These are phyloP conservation scores for Staurois parvus DNA, from an alignment of 2,797 vertebrate genomes.

Conservation along the genomic window DNA sequence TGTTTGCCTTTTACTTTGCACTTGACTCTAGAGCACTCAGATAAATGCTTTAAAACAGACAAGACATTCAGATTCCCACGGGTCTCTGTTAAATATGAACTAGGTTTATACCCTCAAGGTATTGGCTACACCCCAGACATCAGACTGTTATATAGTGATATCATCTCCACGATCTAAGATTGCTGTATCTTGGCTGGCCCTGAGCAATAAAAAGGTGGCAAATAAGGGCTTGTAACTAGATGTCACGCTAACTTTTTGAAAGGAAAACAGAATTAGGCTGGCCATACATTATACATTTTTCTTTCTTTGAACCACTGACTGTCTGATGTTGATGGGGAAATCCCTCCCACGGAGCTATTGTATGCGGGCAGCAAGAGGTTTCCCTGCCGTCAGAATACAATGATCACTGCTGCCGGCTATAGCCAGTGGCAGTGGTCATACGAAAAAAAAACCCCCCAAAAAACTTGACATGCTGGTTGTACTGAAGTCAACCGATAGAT, in stretches of 20 bases:
- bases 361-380: too few species aligned
- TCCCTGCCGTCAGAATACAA: too few species aligned
- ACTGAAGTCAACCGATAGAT: too few species aligned
- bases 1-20: slow-evolving; percentile 15
- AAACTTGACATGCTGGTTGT: too few species aligned
- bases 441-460: too few species aligned
- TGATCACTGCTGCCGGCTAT: too few species aligned
- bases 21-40: neutral
- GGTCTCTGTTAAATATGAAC: neutral
- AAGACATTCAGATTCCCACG: neutral
- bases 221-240: neutral
- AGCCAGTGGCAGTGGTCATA: too few species aligned
- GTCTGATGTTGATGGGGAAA: too few species aligned
- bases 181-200: neutral
- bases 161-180: neutral
- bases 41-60: neutral
- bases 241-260: neutral
- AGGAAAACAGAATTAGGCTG: neutral
- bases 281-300: too few species aligned
- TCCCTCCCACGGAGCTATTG: too few species aligned
- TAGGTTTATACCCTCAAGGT: neutral
- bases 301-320: too few species aligned
- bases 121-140: neutral
- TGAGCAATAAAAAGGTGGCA: neutral
- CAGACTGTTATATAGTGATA: neutral